These are phyloP conservation scores for Caenorhabditis tropicalis DNA, from an alignment of 1,140 invertebrate genomes.

Conservation along the genomic window DNA sequence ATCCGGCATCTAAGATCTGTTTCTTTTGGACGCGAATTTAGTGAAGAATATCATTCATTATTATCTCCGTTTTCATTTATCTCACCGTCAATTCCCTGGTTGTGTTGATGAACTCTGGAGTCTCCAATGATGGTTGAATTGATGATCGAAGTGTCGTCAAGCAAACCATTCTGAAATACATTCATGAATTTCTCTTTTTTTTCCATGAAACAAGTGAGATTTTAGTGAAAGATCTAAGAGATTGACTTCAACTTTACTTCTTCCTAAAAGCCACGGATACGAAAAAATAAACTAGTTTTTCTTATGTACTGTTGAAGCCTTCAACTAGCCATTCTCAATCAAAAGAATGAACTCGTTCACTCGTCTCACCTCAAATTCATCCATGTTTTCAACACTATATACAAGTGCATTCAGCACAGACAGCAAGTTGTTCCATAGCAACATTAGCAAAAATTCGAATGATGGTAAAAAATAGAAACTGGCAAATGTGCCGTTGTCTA, in stretches of 20 bases:
- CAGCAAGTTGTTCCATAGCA: slow-evolving; percentile 35
- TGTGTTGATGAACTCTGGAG: slow-evolving; percentile 33
- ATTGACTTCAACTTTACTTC: too few species aligned
- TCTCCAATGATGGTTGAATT: background rate
- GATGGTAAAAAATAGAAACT: slow-evolving; percentile 29
- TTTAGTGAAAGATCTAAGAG: too few species aligned
- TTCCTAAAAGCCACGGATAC: too few species aligned
- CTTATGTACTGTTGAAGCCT: too few species aligned
- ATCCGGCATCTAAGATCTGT: slow-evolving; percentile 1
- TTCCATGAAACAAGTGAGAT: too few species aligned
- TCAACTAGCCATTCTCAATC: too few species aligned
- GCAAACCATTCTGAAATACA: slow-evolving; percentile 3
- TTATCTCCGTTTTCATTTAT: background rate
- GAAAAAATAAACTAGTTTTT: too few species aligned
- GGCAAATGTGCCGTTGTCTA: slow-evolving; percentile 18
- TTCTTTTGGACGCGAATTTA: too few species aligned
- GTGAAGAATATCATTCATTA: background rate
- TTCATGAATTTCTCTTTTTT: too few species aligned
- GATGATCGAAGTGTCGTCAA: background rate
- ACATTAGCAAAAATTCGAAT: background rate
- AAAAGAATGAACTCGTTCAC: too few species aligned
- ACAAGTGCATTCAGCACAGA: slow-evolving; percentile 19
- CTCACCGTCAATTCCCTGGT: slow-evolving; percentile 17
- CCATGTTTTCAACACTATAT: background rate
- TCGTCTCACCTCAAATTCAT: background rate